phyloP scores from a whole-genome alignment of 2,113 vertebrate species.

The Microcebus ravelobensis region DNA sequence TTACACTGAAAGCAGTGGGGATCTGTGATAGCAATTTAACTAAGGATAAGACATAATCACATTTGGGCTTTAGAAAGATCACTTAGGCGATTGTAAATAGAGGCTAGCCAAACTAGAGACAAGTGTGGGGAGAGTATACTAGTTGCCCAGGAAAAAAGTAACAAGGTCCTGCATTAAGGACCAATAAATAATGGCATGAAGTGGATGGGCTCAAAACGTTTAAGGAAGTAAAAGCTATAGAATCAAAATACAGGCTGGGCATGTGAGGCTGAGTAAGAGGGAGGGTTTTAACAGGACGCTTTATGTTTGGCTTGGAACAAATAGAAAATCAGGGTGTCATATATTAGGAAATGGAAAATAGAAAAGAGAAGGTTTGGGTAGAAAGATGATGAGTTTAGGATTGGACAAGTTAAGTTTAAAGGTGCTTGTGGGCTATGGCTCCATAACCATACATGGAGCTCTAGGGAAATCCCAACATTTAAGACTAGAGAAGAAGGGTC shows the following conservation, averaged over 20 bases:
- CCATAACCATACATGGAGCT: neutral
- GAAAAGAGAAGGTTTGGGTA: neutral
- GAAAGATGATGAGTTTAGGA: neutral
- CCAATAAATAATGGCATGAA: neutral
- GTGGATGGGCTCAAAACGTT: neutral
- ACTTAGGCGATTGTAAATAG: neutral
- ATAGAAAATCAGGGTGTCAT: neutral
- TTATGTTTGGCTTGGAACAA: neutral
- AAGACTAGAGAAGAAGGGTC: neutral
- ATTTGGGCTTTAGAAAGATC: neutral
- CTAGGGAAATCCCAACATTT: neutral
- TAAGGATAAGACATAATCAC: neutral
- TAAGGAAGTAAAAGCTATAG: neutral
- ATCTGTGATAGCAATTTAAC: neutral
- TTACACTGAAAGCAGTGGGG: neutral
- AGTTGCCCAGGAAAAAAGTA: neutral
- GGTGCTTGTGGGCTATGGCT: neutral
- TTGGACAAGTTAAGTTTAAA: neutral
- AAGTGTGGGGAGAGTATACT: neutral
- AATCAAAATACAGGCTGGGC: neutral
- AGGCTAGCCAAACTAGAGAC: neutral
- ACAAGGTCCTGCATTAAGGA: neutral
- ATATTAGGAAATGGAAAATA: neutral
- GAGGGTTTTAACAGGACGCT: neutral
- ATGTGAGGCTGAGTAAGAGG: neutral